phyloP scores from a whole-genome alignment of 2,888 invertebrate species.

The Achlya flavicornis region DNA sequence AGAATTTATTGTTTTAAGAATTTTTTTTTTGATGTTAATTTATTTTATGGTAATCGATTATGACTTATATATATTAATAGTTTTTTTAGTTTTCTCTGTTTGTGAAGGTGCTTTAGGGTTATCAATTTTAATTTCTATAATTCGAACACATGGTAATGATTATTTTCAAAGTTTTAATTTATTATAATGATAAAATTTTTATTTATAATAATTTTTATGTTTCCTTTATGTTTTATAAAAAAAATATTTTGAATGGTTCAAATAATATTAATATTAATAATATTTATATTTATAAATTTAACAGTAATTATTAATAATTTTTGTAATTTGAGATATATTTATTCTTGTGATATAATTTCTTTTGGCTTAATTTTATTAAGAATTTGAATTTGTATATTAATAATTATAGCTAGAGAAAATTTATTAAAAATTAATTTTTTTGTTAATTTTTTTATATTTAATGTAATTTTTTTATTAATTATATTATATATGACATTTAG shows the following conservation, averaged over 20 bases:
- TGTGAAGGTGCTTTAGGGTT: slow-evolving; percentile 87
- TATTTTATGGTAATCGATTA: slow-evolving; percentile 71
- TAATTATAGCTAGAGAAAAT: slow-evolving; percentile 83
- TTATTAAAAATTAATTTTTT: slow-evolving; percentile 71
- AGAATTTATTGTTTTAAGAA: slow-evolving; percentile 84
- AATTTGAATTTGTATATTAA: slow-evolving; percentile 85
- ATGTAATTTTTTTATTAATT: slow-evolving; percentile 79
- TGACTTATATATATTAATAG: slow-evolving; percentile 83
- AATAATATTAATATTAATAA: slow-evolving; percentile 76
- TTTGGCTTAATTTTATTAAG: slow-evolving; percentile 83
- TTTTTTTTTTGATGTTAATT: slow-evolving; percentile 79
- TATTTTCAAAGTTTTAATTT: slow-evolving; percentile 84
- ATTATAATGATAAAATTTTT: slow-evolving; percentile 84
- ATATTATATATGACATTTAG: slow-evolving; percentile 84
- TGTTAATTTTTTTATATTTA: slow-evolving; percentile 78
- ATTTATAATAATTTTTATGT: slow-evolving; percentile 74
- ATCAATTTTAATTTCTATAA: slow-evolving; percentile 85
- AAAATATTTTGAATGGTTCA: slow-evolving; percentile 82
- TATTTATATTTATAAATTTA: slow-evolving; percentile 76
- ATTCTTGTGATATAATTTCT: slow-evolving; percentile 80
- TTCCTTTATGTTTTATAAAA: slow-evolving; percentile 78
- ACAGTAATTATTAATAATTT: slow-evolving; percentile 58
- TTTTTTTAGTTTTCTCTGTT: slow-evolving; percentile 85
- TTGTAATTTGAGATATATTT: slow-evolving; percentile 69
- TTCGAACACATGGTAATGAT: slow-evolving; percentile 86